Percentiles rank a stretch among this genome's conserved stretches.
These are phyloP conservation scores for Brevimyrus niger DNA, from an alignment of 2,113 vertebrate species.

Conservation along the genomic window DNA sequence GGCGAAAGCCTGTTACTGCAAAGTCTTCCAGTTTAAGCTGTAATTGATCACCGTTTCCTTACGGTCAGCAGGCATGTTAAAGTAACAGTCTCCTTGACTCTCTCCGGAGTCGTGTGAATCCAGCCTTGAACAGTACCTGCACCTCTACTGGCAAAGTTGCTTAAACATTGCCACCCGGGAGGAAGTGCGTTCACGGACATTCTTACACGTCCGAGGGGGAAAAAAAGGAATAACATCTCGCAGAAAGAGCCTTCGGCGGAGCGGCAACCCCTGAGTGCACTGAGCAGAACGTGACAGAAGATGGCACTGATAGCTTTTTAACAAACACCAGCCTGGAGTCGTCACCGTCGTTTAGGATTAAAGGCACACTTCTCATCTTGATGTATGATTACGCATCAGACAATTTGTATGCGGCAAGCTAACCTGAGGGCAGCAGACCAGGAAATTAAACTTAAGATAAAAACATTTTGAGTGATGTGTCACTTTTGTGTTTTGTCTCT, in stretches of 20 bases:
- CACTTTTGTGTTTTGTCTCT: background rate
- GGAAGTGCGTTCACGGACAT: background rate
- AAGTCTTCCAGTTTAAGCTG: background rate
- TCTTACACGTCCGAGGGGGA: too few relatives aligned
- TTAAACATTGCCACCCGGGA: background rate
- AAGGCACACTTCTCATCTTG: background rate
- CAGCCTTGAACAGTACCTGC: background rate
- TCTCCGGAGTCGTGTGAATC: background rate
- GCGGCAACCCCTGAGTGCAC: background rate
- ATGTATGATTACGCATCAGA: background rate
- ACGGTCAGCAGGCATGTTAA: background rate
- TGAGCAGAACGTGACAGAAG: background rate
- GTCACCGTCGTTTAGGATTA: background rate
- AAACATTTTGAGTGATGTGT: background rate
- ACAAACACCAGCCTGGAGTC: background rate
- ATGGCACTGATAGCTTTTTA: background rate
- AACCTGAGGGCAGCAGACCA: background rate
- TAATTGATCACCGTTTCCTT: conserved; percentile 4
- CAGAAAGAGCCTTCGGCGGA: background rate
- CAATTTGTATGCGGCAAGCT: background rate
- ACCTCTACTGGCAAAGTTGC: background rate
- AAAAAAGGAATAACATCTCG: background rate
- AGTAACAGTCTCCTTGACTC: background rate
- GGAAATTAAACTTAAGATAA: conserved; percentile 11
- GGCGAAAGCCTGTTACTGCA: background rate